Evolutionary conservation across 2,888 invertebrate genomes (phyloP), one percentile per base, ranked within the genome.

Genomic region (Chironomus riparius): DNA sequence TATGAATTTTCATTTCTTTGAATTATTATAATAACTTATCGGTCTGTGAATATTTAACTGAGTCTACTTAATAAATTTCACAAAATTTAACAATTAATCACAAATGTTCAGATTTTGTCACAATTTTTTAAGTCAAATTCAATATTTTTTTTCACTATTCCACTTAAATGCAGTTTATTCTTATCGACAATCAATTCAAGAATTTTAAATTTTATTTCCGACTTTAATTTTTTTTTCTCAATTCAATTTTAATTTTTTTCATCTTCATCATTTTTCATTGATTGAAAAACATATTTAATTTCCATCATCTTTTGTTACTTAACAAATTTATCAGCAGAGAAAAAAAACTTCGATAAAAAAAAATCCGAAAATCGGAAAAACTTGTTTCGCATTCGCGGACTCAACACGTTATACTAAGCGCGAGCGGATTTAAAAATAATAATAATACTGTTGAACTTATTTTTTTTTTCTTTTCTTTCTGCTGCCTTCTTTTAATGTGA

Each of bases 371-470:
- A 65, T 65, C 65, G 65, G 18, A 65, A 74, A 61, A 74, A 74
- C 68, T 74, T 74, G 65, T 68, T 74, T 74, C 74, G 74, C 74
- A 74, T 65, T 68, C 74, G 74, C 74, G 74, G 74, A 74, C 65
- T 74, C 74, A 62, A 74, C 68, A 74, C 74, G 74, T 74, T 74
- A 74, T 74, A 74, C 74, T 74, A 68, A 47, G 22, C 62, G 62
- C 62, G 62, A 74, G 68, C 74, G 65, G 74, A 74, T 74, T 74
- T 74, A 74, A 74, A 74, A 74, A 72, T 72, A 74, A 74, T 74
- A 74, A 74, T 74, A 74, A 74, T 74, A 74, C 74, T 74, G 74
- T 74, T 74, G 74, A 74, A 74, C 74, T 74, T 74, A 68, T 73
- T 74, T 74, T 68, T 38, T n/a, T 61, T 68, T 38, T 28, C 38